Conservation (phyloP, 2,888 invertebrate species). For the Monochamus alternatus region DNA sequence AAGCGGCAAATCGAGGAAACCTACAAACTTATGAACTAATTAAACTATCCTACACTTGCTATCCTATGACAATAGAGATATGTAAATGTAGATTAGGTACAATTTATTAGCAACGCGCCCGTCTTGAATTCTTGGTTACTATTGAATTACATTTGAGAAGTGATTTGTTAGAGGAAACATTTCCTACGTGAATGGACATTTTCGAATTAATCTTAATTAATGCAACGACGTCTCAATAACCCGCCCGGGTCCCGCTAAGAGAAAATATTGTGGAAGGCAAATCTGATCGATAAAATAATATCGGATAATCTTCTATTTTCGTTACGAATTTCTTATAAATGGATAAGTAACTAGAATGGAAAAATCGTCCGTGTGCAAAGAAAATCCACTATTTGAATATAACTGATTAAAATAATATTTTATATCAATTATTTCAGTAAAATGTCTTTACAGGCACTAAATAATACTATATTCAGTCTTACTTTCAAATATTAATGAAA, state of each 20-base stretch:
- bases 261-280: conserved; percentile 7
- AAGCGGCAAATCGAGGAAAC: conserved; percentile 65
- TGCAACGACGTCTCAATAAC: conserved; percentile 7
- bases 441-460: too few species aligned
- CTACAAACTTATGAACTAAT: conserved; percentile 71
- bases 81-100: conserved; percentile 67
- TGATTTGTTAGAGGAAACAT: conserved; percentile 40
- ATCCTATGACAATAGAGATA: conserved; percentile 70
- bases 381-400: too few species aligned
- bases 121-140: conserved; percentile 54
- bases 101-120: conserved; percentile 56
- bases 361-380: too few species aligned
- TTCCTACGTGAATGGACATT: conserved; percentile 38
- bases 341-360: too few species aligned
- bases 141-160: conserved; percentile 51
- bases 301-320: not conserved
- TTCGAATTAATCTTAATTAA: conserved; percentile 40
- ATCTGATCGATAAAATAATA: conserved; percentile 1
- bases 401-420: too few species aligned
- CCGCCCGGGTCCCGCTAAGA: not conserved
- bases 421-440: too few species aligned
- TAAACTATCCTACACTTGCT: conserved; percentile 70
- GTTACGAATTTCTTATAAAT: not conserved
- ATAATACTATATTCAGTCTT: too few species aligned
- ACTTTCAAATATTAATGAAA: too few species aligned